Conservation (phyloP, 1,140 invertebrate species). For the Eufriesea mexicana region DNA sequence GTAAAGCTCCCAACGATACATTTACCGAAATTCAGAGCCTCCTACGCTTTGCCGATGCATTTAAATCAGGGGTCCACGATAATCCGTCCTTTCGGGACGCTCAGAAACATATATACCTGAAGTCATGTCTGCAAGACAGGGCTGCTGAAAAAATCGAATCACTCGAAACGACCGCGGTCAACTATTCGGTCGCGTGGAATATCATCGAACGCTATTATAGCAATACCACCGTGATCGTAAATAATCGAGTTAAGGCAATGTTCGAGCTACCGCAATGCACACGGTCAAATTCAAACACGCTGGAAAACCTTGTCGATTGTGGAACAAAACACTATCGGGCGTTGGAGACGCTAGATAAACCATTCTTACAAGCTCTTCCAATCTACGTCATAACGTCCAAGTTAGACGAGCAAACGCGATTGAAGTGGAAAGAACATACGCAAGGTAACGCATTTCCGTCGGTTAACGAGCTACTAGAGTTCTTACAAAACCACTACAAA, state of each 20-base stretch:
- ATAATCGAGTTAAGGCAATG: background rate
- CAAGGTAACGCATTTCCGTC: too few relatives aligned
- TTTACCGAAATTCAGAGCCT: background rate
- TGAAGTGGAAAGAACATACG: too few relatives aligned
- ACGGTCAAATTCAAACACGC: background rate
- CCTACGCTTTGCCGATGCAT: background rate
- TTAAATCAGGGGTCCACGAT: background rate
- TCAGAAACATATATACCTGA: background rate
- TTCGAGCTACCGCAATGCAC: background rate
- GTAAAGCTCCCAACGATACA: background rate
- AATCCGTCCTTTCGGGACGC: background rate
- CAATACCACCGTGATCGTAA: background rate
- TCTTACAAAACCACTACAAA: too few relatives aligned
- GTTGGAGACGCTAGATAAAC: too few relatives aligned
- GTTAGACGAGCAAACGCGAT: too few relatives aligned
- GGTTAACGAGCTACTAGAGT: too few relatives aligned
- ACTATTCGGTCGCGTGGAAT: constrained; percentile 12
- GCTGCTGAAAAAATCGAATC: constrained; percentile 12
- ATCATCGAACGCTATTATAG: background rate
- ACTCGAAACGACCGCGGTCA: background rate
- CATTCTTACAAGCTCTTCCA: too few relatives aligned
- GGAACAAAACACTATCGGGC: too few relatives aligned
- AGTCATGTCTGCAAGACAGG: background rate
- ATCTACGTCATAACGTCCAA: too few relatives aligned
- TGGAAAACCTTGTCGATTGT: background rate